These are phyloP conservation scores for Andrena minutula DNA, from an alignment of 2,888 invertebrate genomes.

Conservation along the genomic window DNA sequence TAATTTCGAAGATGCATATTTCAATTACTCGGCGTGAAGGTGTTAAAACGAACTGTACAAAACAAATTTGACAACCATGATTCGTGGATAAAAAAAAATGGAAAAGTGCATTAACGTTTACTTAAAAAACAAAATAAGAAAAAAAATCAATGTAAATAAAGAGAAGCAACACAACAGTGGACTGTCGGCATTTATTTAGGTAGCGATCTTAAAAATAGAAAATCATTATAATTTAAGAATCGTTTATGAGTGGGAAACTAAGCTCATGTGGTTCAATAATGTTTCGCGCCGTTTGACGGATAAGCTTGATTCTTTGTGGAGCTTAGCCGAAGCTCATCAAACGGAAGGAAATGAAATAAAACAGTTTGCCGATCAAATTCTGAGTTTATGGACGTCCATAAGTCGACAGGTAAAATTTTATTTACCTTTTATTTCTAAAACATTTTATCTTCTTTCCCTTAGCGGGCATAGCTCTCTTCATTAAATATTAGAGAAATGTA, in stretches of 20 bases:
- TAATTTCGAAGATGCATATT: conserved; percentile 7
- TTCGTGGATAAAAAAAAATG: conserved; percentile 22
- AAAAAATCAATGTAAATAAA: conserved; percentile 41
- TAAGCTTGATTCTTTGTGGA: conserved; percentile 74
- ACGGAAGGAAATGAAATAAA: conserved; percentile 64
- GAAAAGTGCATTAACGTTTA: conserved; percentile 44
- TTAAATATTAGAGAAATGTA: background rate
- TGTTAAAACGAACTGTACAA: conserved; percentile 18
- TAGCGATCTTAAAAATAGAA: conserved; percentile 72
- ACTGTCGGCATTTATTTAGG: conserved; percentile 62
- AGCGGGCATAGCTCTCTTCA: no score
- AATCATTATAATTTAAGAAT: conserved; percentile 68
- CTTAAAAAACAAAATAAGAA: conserved; percentile 17
- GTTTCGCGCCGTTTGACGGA: conserved; percentile 64
- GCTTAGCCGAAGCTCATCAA: conserved; percentile 65
- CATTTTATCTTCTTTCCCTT: background rate
- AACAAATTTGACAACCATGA: conserved; percentile 20
- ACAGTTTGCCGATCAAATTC: conserved; percentile 73
- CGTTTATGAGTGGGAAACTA: conserved; percentile 69
- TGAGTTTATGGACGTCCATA: conserved; percentile 68
- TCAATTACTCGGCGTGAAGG: conserved; percentile 22
- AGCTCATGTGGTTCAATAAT: conserved; percentile 69
- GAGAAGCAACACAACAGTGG: conserved; percentile 19
- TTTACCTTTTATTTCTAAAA: background rate
- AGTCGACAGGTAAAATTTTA: conserved; percentile 72